Percentiles rank a stretch among this genome's conserved stretches.
These are phyloP conservation scores for Leptarthrus brevirostris DNA, from an alignment of 2,888 invertebrate genomes.

Conservation along the genomic window DNA sequence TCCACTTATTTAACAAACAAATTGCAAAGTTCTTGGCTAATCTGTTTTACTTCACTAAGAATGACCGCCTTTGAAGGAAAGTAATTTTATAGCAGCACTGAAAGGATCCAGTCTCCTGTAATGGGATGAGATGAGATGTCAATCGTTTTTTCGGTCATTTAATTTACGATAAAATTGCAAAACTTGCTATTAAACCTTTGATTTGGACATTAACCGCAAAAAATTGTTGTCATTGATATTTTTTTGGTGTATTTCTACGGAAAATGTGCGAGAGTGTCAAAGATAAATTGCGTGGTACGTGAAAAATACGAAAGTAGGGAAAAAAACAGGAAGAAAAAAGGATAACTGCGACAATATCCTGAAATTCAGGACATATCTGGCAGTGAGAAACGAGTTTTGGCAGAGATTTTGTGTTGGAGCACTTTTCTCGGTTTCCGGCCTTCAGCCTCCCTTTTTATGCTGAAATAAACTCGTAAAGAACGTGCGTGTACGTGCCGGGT, in stretches of 20 bases:
- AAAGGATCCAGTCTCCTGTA: background rate
- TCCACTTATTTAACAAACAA: too few relatives aligned
- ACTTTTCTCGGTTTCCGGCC: slow-evolving; percentile 16
- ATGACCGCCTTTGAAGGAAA: background rate
- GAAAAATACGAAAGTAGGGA: slow-evolving; percentile 12
- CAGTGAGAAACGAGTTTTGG: background rate
- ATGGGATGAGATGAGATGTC: background rate
- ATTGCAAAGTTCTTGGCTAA: too few relatives aligned
- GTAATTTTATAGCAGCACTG: background rate
- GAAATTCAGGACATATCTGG: background rate
- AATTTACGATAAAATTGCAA: slow-evolving; percentile 30
- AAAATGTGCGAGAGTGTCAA: slow-evolving; percentile 35
- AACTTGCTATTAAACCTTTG: slow-evolving; percentile 14
- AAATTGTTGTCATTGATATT: background rate
- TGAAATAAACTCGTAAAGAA: slow-evolving; percentile 12
- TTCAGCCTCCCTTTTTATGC: background rate
- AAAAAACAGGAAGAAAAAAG: background rate
- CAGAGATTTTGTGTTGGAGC: slow-evolving; percentile 9
- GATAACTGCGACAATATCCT: background rate
- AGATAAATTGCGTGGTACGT: slow-evolving; percentile 40
- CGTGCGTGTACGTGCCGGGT: slow-evolving; percentile 27
- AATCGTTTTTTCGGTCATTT: slow-evolving; percentile 3
- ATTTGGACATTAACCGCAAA: background rate
- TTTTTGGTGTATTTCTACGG: background rate
- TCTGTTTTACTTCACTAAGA: background rate